Evolutionary conservation across 2,888 invertebrate genomes (phyloP), one percentile per base, ranked within the genome.

Genomic region (Listrodromus nycthemerus): DNA sequence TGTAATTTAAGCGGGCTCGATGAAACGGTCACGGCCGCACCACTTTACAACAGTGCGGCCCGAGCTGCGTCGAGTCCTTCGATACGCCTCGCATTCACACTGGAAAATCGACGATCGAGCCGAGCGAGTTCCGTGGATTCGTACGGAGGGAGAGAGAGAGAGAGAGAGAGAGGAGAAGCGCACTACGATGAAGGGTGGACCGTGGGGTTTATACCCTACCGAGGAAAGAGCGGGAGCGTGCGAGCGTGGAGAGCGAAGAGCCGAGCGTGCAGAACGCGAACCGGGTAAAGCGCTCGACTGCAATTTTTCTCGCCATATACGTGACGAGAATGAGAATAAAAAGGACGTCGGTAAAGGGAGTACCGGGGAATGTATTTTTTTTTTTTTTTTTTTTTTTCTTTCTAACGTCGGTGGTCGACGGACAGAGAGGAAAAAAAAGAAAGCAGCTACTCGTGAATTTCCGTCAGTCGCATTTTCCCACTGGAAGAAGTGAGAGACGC

Each of bases 301-400:
- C 93, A 93, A 93, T 93, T 93, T 93, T 93, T 93, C 93, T 93
- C 93, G 93, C 93, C 91, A 93, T 91, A 92, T 92, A 93, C 93
- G 93, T 93, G 93, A 93, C 93, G 89, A 86, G 93, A 91, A 92
- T 93, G 89, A 89, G 90, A 91, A 73, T 55, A 55, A 24, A 55
- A 87, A 84, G 66, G 76, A 78, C 81, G 73, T 77, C 67, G 75
- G 82, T 66, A 71, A 84, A 82, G 81, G 79, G 85, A 74, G 75
- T 67, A 85, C 79, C 74, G 66, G 81, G 63, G 71, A 74, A 61
- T 73, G 24, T 55, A 24, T 61, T 37, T 50, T 52, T 55, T 55
- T 55, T 24, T 24, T 24, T 73, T 55, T 55, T 55, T 61, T 73
- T 55, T 55, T 55, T 61, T 37, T 50, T 52, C 24, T 55, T 55